A percentile compares a stretch with the other conserved stretches of the same genome.
Conservation (phyloP, 2,113 vertebrate species). For the Columba janthina region DNA sequence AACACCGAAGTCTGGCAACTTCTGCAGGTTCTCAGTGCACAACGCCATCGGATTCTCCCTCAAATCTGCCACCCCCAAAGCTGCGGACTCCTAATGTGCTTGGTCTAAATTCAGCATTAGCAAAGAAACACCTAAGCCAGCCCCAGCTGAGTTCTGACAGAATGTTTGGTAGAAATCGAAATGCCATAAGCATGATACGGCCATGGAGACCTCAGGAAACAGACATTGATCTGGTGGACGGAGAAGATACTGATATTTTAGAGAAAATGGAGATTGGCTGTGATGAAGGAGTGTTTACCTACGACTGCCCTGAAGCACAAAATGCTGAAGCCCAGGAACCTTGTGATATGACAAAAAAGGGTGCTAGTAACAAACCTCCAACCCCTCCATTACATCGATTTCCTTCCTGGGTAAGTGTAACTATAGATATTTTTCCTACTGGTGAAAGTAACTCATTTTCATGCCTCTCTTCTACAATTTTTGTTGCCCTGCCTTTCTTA, state of each 20-base stretch:
- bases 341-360: slow-evolving; percentile 58
- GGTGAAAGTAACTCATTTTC: background rate
- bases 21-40: slow-evolving; percentile 1
- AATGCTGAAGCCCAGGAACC: slow-evolving; percentile 47
- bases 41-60: background rate
- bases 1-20: slow-evolving; percentile 47
- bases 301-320: slow-evolving; percentile 54
- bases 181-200: slow-evolving; percentile 96
- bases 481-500: background rate
- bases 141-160: slow-evolving; percentile 86
- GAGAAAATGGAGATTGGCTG: slow-evolving; percentile 77
- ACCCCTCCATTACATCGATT: slow-evolving; percentile 95
- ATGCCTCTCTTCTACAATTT: background rate
- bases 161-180: slow-evolving; percentile 85
- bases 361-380: slow-evolving; percentile 83
- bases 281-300: slow-evolving; percentile 71
- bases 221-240: slow-evolving; percentile 82
- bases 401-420: slow-evolving; percentile 91
- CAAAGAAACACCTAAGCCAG: slow-evolving; percentile 94
- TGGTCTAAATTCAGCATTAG: slow-evolving; percentile 73
- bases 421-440: background rate
- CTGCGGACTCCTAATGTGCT: slow-evolving; percentile 82
- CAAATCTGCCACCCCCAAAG: slow-evolving; percentile 79
- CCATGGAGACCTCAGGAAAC: slow-evolving; percentile 87
- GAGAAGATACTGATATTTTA: slow-evolving; percentile 67